These are phyloP conservation scores for Lasioglossum marginatum DNA, from an alignment of 2,888 invertebrate species.

Conservation along the genomic window DNA sequence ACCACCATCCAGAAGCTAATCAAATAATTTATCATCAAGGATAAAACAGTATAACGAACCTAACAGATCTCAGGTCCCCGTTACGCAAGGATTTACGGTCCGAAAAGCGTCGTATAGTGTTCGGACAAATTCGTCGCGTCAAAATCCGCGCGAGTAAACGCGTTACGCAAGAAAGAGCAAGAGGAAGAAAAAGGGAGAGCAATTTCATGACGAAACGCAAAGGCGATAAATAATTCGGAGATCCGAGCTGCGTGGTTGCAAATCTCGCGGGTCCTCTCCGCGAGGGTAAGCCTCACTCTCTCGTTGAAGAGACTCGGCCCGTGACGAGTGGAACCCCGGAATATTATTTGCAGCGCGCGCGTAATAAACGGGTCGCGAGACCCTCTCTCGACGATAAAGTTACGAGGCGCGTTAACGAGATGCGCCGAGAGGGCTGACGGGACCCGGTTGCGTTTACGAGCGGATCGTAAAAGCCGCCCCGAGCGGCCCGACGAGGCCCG, in stretches of 20 bases:
- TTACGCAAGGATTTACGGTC: conserved; percentile 19
- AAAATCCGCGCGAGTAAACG: conserved; percentile 16
- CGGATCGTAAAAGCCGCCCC: conserved; percentile 54
- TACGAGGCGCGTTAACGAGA: conserved; percentile 64
- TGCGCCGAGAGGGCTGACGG: conserved; percentile 28
- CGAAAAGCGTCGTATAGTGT: background rate
- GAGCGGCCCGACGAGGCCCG: conserved; percentile 26
- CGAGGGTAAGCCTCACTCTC: background rate
- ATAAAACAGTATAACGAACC: background rate
- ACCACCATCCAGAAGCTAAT: background rate
- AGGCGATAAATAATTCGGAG: conserved; percentile 30
- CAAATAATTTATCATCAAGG: background rate
- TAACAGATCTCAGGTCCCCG: background rate
- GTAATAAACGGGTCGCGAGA: conserved; percentile 54
- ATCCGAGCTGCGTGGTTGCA: background rate
- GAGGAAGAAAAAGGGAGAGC: background rate
- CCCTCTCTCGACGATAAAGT: conserved; percentile 54
- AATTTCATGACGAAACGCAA: background rate
- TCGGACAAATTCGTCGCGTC: conserved; percentile 14
- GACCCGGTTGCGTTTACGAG: conserved; percentile 59
- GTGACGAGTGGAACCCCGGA: conserved; percentile 24
- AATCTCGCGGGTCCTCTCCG: background rate
- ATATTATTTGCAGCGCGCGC: conserved; percentile 43
- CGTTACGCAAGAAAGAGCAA: conserved; percentile 8
- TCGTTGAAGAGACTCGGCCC: background rate